Percentiles rank a stretch among this genome's conserved stretches.
These are phyloP conservation scores for Incurvaria masculella DNA, from an alignment of 2,888 invertebrate genomes.

Conservation along the genomic window DNA sequence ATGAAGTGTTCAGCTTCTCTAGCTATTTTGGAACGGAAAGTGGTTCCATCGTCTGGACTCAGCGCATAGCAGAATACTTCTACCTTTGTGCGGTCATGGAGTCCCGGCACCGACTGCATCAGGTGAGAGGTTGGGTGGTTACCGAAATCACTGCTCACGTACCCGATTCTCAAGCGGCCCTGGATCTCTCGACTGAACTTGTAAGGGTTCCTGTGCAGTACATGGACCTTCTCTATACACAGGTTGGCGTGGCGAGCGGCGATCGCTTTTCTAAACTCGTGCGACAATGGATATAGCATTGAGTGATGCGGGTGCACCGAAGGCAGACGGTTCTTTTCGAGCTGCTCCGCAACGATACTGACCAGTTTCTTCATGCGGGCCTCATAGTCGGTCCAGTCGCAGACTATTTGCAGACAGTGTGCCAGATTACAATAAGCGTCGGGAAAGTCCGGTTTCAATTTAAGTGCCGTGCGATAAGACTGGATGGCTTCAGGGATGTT, in stretches of 20 bases:
- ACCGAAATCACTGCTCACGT: constrained; percentile 98
- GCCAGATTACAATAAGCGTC: constrained; percentile 99
- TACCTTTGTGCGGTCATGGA: constrained; percentile 80
- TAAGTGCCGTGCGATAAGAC: constrained; percentile 94
- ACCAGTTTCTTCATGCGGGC: constrained; percentile 95
- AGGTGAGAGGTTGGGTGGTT: constrained; percentile 99
- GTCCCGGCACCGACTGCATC: constrained; percentile 98
- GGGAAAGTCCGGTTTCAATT: constrained; percentile 97
- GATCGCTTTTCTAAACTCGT: constrained; percentile 94
- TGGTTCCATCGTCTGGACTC: constrained; percentile 95
- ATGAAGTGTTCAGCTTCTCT: constrained; percentile 95
- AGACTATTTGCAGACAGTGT: constrained; percentile 98
- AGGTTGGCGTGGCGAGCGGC: constrained; percentile 96
- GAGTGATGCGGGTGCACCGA: constrained; percentile 99
- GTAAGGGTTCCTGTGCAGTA: constrained; percentile 88
- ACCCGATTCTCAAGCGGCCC: constrained; percentile 85
- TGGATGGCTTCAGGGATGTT: constrained; percentile 99
- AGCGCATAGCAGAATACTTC: constrained; percentile 94
- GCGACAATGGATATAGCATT: constrained; percentile 97
- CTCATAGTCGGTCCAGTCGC: constrained; percentile 99
- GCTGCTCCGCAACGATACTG: constrained; percentile 95
- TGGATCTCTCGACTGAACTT: constrained; percentile 71
- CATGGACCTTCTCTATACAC: constrained; percentile 96
- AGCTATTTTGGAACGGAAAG: constrained; percentile 95
- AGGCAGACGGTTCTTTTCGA: constrained; percentile 95